These are phyloP conservation scores for Protophormia terraenovae DNA, from an alignment of 2,888 invertebrate genomes.

Conservation along the genomic window DNA sequence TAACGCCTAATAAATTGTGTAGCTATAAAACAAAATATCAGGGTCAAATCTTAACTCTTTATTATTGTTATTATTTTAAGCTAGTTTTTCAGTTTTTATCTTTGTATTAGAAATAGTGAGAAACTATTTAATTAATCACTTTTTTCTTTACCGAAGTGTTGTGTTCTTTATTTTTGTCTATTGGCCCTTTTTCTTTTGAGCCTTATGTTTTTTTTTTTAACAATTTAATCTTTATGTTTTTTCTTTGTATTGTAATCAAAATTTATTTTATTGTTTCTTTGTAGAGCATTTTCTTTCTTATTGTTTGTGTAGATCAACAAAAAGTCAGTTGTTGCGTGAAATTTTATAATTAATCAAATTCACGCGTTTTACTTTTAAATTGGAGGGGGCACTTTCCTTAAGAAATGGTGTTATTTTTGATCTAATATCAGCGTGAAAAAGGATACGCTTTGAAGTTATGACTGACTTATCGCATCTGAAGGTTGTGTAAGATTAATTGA, in stretches of 20 bases:
- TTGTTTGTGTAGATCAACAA: slow-evolving; percentile 50
- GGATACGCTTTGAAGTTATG: slow-evolving; percentile 66
- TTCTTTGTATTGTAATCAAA: not conserved
- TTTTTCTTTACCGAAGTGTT: not conserved
- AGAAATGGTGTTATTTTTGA: slow-evolving; percentile 46
- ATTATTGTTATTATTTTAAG: no score
- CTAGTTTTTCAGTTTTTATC: not conserved
- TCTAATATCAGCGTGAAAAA: slow-evolving; percentile 67
- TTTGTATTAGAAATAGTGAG: not conserved
- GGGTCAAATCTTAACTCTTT: not conserved
- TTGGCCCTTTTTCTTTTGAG: slow-evolving; percentile 19
- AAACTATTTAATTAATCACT: slow-evolving; percentile 46
- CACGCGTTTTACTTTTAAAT: slow-evolving; percentile 69
- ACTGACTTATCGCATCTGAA: slow-evolving; percentile 40
- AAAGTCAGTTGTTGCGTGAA: slow-evolving; percentile 79
- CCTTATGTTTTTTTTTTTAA: slow-evolving; percentile 33
- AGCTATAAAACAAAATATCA: not conserved
- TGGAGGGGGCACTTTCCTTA: slow-evolving; percentile 13
- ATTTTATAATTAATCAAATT: slow-evolving; percentile 81
- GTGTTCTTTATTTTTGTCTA: not conserved
- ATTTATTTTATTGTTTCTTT: slow-evolving; percentile 8
- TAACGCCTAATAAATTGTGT: not conserved
- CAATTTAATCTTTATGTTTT: slow-evolving; percentile 43
- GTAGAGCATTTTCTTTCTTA: no score
- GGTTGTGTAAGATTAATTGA: slow-evolving; percentile 51